Conservation (phyloP, 2,113 vertebrate genomes). For the pig (Sus scrofa) region DNA sequence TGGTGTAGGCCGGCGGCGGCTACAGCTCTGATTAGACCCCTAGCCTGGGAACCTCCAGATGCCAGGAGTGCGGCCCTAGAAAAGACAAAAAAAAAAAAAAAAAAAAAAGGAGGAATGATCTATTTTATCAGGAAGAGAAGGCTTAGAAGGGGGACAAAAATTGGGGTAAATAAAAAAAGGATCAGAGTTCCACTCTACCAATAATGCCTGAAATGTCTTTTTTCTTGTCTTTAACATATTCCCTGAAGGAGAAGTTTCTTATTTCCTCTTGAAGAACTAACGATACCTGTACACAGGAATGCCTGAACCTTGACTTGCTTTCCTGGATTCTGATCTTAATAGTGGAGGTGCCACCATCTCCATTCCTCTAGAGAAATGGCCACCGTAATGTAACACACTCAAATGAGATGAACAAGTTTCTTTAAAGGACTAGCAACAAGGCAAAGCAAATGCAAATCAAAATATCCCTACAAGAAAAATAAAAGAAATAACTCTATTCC, state of each 20-base stretch:
- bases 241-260: not conserved
- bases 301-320: not conserved
- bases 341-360: not conserved
- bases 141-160: not conserved
- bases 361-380: not conserved
- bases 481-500: constrained; percentile 34
- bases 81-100: no score
- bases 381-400: not conserved
- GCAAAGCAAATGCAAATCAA: constrained; percentile 29
- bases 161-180: not conserved
- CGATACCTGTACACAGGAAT: not conserved
- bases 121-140: not conserved
- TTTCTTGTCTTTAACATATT: not conserved
- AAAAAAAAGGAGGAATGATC: not conserved
- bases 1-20: no score
- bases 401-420: not conserved
- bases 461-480: constrained; percentile 25
- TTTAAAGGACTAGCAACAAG: not conserved
- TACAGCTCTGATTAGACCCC: no score
- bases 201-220: not conserved
- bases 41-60: no score
- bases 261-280: constrained; percentile 28
- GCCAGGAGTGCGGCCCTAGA: no score
- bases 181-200: not conserved
- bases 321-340: not conserved